Conservation (phyloP, 2,797 vertebrate species). For the Sternotherus odoratus region DNA sequence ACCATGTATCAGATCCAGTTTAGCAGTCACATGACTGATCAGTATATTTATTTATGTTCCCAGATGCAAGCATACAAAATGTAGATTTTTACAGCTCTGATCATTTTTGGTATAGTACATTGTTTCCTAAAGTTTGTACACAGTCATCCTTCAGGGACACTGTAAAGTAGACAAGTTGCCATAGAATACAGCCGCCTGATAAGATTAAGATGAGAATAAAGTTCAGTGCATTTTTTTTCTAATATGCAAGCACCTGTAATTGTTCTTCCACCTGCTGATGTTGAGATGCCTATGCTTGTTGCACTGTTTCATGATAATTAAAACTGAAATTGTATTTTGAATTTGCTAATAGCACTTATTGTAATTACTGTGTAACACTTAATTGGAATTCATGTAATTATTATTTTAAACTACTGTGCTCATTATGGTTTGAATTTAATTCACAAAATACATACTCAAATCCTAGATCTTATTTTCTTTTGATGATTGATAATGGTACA, state of each 20-base stretch:
- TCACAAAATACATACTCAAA: slow-evolving; percentile 60
- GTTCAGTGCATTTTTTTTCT: background rate
- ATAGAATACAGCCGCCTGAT: background rate
- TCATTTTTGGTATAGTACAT: rapidly evolving
- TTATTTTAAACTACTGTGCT: slow-evolving; percentile 79
- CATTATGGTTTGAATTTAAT: slow-evolving; percentile 77
- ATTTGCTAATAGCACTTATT: slow-evolving; percentile 74
- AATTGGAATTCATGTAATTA: slow-evolving; percentile 80
- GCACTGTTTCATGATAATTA: slow-evolving; percentile 43
- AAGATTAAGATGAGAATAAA: background rate
- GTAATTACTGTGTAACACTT: slow-evolving; percentile 75
- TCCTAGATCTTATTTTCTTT: slow-evolving; percentile 67
- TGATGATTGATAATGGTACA: slow-evolving; percentile 47
- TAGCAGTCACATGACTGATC: background rate
- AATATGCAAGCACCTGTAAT: background rate
- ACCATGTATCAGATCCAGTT: background rate
- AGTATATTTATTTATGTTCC: background rate
- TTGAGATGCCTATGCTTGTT: slow-evolving; percentile 54
- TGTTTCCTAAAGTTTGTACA: background rate
- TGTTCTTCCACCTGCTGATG: slow-evolving; percentile 19
- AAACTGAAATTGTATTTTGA: slow-evolving; percentile 56
- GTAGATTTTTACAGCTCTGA: background rate
- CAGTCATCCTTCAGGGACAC: background rate
- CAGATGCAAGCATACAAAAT: background rate
- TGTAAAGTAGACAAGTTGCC: slow-evolving; percentile 8